Conservation (phyloP, 2,113 vertebrate species). For the Geococcyx californianus region DNA sequence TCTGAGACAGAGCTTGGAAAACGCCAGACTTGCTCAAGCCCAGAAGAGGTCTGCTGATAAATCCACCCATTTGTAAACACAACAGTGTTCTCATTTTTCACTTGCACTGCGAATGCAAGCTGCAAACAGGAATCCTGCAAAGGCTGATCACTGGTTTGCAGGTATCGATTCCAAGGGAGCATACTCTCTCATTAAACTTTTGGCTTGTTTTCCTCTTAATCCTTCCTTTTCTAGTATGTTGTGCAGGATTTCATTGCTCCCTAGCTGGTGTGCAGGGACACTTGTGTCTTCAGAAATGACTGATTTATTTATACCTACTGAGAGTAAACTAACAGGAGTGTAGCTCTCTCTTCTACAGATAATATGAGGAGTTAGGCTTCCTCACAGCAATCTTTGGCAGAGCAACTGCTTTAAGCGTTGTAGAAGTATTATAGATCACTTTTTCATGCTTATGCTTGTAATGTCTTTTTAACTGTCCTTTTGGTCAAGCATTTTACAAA, state of each 20-base stretch:
- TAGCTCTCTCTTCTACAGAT: background rate
- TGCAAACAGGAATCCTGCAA: background rate
- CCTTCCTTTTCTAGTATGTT: background rate
- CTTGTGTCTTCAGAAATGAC: background rate
- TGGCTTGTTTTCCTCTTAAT: background rate
- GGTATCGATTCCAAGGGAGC: background rate
- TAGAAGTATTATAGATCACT: background rate
- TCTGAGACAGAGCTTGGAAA: background rate
- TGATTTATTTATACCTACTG: background rate
- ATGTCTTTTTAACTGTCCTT: background rate
- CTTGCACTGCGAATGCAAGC: background rate
- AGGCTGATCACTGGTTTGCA: background rate
- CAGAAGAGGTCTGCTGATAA: background rate
- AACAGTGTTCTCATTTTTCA: background rate
- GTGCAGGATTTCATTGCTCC: background rate
- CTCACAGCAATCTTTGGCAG: background rate
- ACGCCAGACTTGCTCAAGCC: background rate
- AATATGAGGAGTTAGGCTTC: background rate
- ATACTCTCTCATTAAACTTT: background rate
- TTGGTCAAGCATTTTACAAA: background rate
- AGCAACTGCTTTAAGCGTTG: background rate
- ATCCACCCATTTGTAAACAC: background rate
- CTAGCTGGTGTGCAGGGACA: background rate
- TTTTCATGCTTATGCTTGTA: background rate
- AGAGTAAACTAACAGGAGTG: background rate